Percentiles rank a stretch among this genome's conserved stretches.
These are phyloP conservation scores for Thinocorus orbignyianus DNA, from an alignment of 2,113 vertebrate genomes.

Conservation along the genomic window DNA sequence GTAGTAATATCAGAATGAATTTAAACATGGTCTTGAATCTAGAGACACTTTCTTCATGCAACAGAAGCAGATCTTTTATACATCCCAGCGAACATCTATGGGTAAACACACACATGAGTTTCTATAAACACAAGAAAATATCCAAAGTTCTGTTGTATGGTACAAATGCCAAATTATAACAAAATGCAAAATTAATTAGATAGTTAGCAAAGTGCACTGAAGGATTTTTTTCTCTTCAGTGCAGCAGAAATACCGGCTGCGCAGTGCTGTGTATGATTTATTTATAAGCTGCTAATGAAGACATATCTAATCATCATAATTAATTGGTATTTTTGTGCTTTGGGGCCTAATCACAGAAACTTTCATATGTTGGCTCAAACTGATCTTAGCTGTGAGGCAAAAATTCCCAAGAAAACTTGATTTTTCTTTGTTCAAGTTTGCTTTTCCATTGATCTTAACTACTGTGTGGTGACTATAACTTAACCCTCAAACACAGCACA, in stretches of 20 bases:
- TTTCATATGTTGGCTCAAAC: constrained; percentile 60
- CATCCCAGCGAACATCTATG: background rate
- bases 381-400: constrained; percentile 48
- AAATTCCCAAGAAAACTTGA: constrained; percentile 31
- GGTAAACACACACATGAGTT: background rate
- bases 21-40: background rate
- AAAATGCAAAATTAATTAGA: constrained; percentile 72
- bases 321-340: constrained; percentile 79
- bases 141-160: constrained; percentile 29
- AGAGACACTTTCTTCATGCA: background rate
- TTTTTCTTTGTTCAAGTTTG: constrained; percentile 22
- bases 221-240: constrained; percentile 48
- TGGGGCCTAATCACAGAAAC: constrained; percentile 70
- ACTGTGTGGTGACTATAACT: background rate
- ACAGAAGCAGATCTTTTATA: background rate
- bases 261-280: constrained; percentile 74
- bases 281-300: constrained; percentile 81
- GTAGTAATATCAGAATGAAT: constrained; percentile 15
- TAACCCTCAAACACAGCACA: background rate
- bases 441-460: background rate
- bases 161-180: constrained; percentile 28
- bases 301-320: constrained; percentile 80
- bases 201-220: constrained; percentile 30
- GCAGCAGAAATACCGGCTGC: constrained; percentile 46
- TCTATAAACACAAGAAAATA: constrained; percentile 11